These are phyloP conservation scores for Bombus waltoni DNA, from an alignment of 1,140 invertebrate species.

Conservation along the genomic window DNA sequence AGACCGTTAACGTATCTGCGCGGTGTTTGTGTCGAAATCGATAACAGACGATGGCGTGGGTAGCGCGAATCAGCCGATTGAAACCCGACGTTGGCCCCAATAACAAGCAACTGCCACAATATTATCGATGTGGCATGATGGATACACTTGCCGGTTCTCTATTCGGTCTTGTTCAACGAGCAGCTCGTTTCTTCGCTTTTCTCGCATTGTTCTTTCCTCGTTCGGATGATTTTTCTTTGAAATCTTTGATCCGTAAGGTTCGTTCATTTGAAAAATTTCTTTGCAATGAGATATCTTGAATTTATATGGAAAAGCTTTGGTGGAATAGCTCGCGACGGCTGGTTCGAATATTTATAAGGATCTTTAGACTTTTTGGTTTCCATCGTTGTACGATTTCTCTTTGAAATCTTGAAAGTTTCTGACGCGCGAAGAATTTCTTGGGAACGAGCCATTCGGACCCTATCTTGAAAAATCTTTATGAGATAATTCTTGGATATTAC, in stretches of 20 bases:
- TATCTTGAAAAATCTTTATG: background rate
- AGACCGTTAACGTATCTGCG: constrained; percentile 43
- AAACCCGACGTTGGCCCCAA: constrained; percentile 40
- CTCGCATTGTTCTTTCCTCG: no score
- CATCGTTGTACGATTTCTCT: background rate
- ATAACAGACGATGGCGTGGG: constrained; percentile 47
- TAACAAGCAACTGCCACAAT: constrained; percentile 18
- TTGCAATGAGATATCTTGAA: background rate
- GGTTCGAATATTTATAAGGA: background rate
- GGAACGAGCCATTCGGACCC: no score
- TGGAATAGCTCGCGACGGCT: background rate
- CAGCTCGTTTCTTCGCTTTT: background rate
- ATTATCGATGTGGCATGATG: constrained; percentile 16
- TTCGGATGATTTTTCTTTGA: no score
- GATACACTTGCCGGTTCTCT: background rate
- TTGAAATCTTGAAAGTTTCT: background rate
- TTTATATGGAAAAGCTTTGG: background rate
- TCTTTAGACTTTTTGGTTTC: background rate
- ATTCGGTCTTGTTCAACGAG: background rate
- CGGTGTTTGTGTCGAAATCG: constrained; percentile 45
- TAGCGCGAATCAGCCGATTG: constrained; percentile 59
- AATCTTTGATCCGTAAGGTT: background rate
- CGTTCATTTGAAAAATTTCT: background rate
- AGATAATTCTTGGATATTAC: background rate
- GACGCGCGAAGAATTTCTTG: background rate